Evolutionary conservation across 2,113 vertebrate species (phyloP).

Genomic region (Penelope pileata): DNA sequence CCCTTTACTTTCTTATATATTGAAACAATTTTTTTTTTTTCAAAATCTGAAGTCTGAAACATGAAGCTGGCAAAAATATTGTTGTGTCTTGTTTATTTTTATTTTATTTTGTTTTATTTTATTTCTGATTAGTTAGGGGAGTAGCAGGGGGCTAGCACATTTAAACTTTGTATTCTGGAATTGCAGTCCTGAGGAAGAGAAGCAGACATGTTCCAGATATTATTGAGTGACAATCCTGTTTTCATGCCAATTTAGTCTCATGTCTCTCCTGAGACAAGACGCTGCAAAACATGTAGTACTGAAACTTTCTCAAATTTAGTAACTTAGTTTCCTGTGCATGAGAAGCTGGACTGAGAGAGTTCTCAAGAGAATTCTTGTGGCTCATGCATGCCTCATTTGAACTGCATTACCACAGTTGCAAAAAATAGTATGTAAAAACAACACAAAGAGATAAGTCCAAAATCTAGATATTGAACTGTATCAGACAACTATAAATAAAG

Average conservation of each 20-base stretch:
- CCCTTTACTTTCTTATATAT: neutral
- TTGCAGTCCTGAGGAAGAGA: neutral
- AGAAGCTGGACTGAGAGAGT: neutral
- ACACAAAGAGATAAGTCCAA: neutral
- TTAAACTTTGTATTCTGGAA: neutral
- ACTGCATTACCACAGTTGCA: neutral
- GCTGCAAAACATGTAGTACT: neutral
- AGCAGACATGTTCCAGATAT: neutral
- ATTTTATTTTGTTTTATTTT: neutral
- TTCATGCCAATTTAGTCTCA: conserved; percentile 1
- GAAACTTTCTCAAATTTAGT: neutral
- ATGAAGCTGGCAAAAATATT: neutral
- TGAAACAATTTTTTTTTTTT: neutral
- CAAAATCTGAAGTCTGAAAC: neutral
- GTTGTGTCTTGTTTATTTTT: neutral
- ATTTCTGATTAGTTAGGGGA: neutral
- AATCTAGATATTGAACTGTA: neutral
- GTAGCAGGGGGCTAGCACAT: neutral
- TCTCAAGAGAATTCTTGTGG: neutral
- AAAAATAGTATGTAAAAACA: neutral
- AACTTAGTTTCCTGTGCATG: neutral
- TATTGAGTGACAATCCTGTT: neutral
- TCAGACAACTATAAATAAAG: neutral
- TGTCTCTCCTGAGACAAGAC: neutral
- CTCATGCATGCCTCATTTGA: neutral